These are phyloP conservation scores for Brassicogethes aeneus DNA, from an alignment of 2,888 invertebrate species.

Conservation along the genomic window DNA sequence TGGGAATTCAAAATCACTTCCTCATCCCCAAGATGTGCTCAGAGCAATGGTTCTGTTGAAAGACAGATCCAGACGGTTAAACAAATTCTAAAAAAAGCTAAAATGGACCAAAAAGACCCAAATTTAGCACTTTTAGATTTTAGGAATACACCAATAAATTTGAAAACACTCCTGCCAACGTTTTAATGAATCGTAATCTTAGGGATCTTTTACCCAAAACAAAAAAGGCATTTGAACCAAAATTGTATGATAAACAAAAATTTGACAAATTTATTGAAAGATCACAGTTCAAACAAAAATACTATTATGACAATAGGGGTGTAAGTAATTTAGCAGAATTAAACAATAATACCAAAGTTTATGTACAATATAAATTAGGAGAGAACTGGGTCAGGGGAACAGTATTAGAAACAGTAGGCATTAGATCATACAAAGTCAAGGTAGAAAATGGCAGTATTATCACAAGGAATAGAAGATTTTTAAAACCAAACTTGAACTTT, in stretches of 20 bases:
- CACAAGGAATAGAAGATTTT: neutral
- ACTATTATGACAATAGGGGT: no score
- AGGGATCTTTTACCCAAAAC: neutral
- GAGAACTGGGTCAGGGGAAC: constrained; percentile 1
- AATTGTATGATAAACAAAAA: no score
- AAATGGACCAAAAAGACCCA: constrained; percentile 2
- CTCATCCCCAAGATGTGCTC: constrained; percentile 2
- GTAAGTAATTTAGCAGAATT: no score
- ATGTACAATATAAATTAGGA: neutral
- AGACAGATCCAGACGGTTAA: constrained; percentile 4
- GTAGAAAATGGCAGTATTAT: constrained; percentile 1
- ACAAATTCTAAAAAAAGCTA: constrained; percentile 2
- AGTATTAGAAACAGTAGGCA: neutral
- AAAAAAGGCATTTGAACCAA: neutral
- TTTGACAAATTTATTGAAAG: no score
- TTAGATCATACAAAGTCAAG: neutral
- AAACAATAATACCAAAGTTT: neutral
- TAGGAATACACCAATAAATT: constrained; percentile 4
- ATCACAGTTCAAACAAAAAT: no score
- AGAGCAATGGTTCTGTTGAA: constrained; percentile 6
- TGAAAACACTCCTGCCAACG: neutral
- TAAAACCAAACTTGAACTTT: no score
- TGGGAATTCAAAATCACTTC: constrained; percentile 3
- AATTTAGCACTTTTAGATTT: constrained; percentile 5
- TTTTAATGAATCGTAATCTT: constrained; percentile 1